Conservation (phyloP, 1,140 invertebrate species). For the Tetragonula clypearis region DNA sequence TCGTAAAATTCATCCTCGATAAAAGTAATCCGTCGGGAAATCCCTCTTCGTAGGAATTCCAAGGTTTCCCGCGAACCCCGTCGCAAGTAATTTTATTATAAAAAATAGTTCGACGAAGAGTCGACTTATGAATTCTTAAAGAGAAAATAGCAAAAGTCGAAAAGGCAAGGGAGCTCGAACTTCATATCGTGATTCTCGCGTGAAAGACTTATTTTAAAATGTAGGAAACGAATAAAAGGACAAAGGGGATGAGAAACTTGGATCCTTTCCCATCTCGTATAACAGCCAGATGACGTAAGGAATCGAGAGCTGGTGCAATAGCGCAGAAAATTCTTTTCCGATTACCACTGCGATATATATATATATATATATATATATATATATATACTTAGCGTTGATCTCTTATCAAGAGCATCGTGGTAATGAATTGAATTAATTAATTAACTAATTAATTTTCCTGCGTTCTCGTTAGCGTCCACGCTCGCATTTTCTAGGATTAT, state of each 20-base stretch:
- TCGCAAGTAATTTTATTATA: background rate
- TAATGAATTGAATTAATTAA: constrained; percentile 44
- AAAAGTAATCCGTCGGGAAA: background rate
- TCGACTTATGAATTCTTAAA: background rate
- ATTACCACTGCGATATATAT: too few relatives aligned
- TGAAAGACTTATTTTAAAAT: constrained; percentile 58
- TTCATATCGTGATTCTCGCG: constrained; percentile 6
- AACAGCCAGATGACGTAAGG: constrained; percentile 39
- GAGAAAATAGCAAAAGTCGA: background rate
- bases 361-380: background rate
- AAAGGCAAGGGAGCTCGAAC: constrained; percentile 17
- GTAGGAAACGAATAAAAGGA: background rate
- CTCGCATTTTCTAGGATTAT: background rate
- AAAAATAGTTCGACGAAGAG: background rate
- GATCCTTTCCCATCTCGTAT: constrained; percentile 50
- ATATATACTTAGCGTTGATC: background rate
- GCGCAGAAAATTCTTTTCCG: constrained; percentile 41
- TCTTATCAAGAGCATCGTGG: background rate
- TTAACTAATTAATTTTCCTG: constrained; percentile 35
- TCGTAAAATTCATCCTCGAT: too few relatives aligned
- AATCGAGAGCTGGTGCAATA: constrained; percentile 33
- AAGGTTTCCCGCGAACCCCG: background rate
- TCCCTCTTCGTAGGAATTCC: background rate
- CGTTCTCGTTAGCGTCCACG: background rate
- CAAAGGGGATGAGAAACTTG: constrained; percentile 19